Evolutionary conservation across 2,888 invertebrate species (phyloP), one percentile per base, ranked within the genome.

Genomic region (Cheilosia grossa): DNA sequence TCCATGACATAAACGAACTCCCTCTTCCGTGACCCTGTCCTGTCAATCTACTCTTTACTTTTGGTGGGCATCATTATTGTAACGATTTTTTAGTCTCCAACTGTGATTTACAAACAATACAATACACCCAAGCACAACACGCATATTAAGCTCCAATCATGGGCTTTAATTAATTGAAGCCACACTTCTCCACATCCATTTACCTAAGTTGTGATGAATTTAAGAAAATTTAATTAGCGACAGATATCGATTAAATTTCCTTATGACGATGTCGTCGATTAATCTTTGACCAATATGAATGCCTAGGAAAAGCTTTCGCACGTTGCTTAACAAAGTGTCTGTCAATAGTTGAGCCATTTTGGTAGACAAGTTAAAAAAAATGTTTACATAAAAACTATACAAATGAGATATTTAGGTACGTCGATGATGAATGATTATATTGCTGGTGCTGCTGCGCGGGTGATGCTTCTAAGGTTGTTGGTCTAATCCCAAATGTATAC

Each of bases 391-490:
- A 59, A 44, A 66, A 5, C 37, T 9, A 58, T 58, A 72, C 59
- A 79, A 79, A 61, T 66, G 44, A 80, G 42, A 49, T 53, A 61
- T 10, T 37, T 37, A 37, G 37, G 40, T 49, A 51, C 66, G 64
- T 82, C 66, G 74, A 82, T 80, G 85, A 81, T 85, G 58, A 75
- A 85, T 85, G 74, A 30, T 85, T 61, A 17, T 24, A 21, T 17
- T 56, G 47, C 33, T 19, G 63, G 72, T 66, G 85, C 42, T 19
- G 63, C 77, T 70, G 85, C 67, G 85, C 75, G 85, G 85, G 66
- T 85, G 75, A 85, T 77, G 66, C 72, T 77, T 40, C 21, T 66
- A 56, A 75, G 51, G 61, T 58, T 85, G 75, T 81, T 81, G 54
- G 67, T 72, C 49, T 53, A 80, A 74, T 66, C 69, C 15, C 4